Evolutionary conservation across 2,113 vertebrate species (phyloP), one percentile per base, ranked within the genome.

Genomic region (Phaethornis superciliosus): DNA sequence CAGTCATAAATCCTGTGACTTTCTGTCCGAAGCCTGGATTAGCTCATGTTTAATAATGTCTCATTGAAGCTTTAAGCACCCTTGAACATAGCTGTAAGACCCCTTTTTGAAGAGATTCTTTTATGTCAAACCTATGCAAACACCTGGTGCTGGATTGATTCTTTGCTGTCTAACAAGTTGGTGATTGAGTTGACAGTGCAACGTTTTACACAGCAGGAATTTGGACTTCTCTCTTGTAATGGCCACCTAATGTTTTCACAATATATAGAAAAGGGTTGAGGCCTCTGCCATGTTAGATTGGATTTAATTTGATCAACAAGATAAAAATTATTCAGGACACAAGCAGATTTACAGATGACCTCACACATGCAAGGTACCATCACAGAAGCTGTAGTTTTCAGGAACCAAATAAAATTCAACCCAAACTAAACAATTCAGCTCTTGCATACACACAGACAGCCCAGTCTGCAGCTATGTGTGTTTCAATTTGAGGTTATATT

Each of bases 111-210:
- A 7, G 27, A 32, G 42, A 64, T 32, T 62, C 21, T 40, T 46
- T 23, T 15, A 19, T 18, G 15, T 28, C 16, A 30, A 82, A 76
- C 16, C 14, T 14, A 26, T 59, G 10, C 0, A 0, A 82, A 32
- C 33, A 49, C 23, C 16, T 68, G 40, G n/a, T 64, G 21, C 51
- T 65, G n/a, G 9, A 33, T 30, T 79, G 26, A 69, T 72, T 51
- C 71, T 81, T 67, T 37, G 16, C 22, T 30, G 24, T 64, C 21
- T 14, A 15, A 28, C 7, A 33, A 33, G 32, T 13, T 47, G 59
- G 15, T 22, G 35, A 9, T 7, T 21, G 15, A 11, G 47, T 17
- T 60, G 44, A 40, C 23, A 32, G 24, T 1, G 6, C 32, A 62
- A 32, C 8, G 8, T 62, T 40, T 7, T 12, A 5, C 42, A 44